Conservation (phyloP, 2,888 invertebrate genomes). For the Ennomos quercinarius region DNA sequence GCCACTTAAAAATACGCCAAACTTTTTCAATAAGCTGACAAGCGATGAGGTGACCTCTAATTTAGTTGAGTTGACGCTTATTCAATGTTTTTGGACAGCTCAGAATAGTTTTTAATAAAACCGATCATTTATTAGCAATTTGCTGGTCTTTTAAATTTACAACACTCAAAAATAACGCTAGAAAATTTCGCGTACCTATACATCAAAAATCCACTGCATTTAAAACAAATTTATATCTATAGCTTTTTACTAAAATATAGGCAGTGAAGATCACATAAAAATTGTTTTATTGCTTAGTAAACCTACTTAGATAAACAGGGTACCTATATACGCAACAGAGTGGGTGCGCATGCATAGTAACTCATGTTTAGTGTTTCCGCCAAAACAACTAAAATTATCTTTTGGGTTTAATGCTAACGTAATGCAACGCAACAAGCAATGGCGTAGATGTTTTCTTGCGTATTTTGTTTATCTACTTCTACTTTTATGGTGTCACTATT, state of each 20-base stretch:
- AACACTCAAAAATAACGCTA: background rate
- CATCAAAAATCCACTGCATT: slow-evolving; percentile 10
- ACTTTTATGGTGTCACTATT: no score
- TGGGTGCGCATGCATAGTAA: slow-evolving; percentile 7
- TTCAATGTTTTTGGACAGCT: no score
- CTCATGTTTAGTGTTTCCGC: slow-evolving; percentile 31
- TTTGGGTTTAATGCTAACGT: background rate
- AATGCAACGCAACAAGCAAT: slow-evolving; percentile 3
- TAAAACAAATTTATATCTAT: slow-evolving; percentile 12
- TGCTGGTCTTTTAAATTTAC: no score
- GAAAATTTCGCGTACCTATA: background rate
- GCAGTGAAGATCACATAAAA: slow-evolving; percentile 15
- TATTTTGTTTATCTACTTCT: no score
- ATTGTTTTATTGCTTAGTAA: slow-evolving; percentile 14
- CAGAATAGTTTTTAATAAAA: no score
- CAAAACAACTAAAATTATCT: slow-evolving; percentile 25
- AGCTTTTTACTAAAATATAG: slow-evolving; percentile 7
- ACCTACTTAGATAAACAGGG: slow-evolving; percentile 8
- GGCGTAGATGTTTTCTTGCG: slow-evolving; percentile 3
- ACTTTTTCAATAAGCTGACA: no score
- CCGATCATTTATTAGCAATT: no score
- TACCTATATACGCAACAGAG: background rate
- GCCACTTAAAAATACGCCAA: no score
- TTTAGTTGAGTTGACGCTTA: no score
- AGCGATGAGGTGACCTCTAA: no score